Conservation (phyloP, 2,888 invertebrate genomes). For the Gisinianus flammeolus region DNA sequence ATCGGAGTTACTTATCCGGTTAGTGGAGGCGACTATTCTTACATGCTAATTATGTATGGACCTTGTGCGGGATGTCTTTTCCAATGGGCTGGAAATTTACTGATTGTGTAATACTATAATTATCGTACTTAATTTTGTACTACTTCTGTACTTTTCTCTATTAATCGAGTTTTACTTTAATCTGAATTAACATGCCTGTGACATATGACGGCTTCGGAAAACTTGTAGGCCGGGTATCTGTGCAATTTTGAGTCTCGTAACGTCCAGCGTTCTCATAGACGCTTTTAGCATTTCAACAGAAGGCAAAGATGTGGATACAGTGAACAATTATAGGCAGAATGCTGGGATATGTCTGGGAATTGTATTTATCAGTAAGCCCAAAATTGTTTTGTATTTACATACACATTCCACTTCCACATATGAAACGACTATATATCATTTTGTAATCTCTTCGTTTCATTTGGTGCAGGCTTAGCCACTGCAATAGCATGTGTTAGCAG, state of each 20-base stretch:
- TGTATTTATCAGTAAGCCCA: neutral
- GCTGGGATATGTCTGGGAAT: neutral
- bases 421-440: too few relatives aligned
- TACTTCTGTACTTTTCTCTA: too few relatives aligned
- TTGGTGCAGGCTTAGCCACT: too few relatives aligned
- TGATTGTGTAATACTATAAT: constrained; percentile 18
- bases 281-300: neutral
- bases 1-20: constrained; percentile 40
- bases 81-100: constrained; percentile 29
- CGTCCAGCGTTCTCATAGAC: neutral
- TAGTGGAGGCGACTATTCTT: constrained; percentile 42
- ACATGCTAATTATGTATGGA: constrained; percentile 41
- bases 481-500: too few relatives aligned
- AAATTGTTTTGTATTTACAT: too few relatives aligned
- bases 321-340: neutral
- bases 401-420: too few relatives aligned
- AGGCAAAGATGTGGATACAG: neutral
- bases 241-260: neutral
- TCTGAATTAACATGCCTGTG: neutral
- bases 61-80: constrained; percentile 36
- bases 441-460: too few relatives aligned
- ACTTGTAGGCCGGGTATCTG: neutral
- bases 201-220: too few relatives aligned
- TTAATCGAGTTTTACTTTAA: neutral
- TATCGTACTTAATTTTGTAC: neutral